A percentile compares a stretch with the other conserved stretches of the same genome.
Conservation (phyloP, 2,113 vertebrate species). For the Corythaixoides concolor region DNA sequence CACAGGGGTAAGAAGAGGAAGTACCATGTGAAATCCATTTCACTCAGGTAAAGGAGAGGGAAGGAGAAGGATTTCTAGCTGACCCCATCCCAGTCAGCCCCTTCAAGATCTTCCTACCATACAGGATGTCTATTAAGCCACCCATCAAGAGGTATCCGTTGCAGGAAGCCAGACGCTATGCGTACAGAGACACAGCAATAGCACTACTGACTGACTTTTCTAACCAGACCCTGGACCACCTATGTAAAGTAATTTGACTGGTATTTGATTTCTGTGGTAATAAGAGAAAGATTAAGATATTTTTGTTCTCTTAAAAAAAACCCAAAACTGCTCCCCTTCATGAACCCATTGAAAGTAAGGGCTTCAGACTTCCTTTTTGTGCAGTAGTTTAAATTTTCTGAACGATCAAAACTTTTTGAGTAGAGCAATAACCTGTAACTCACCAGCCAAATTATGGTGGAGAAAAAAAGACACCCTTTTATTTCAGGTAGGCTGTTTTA, state of each 20-base stretch:
- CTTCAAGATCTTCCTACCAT: background rate
- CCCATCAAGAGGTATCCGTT: background rate
- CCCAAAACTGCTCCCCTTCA: background rate
- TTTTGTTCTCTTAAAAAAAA: background rate
- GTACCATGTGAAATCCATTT: background rate
- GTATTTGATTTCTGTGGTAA: background rate
- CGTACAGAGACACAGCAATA: background rate
- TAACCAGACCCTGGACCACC: background rate
- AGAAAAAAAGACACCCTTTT: background rate
- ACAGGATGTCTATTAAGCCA: background rate
- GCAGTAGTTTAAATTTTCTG: background rate
- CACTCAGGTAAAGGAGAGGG: background rate
- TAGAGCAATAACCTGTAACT: background rate
- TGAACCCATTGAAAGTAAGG: background rate
- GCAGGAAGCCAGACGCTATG: background rate
- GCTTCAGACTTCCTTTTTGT: background rate
- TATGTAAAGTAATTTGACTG: background rate
- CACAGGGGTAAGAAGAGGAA: background rate
- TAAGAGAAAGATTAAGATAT: background rate
- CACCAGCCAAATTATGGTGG: background rate
- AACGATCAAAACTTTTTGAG: slow-evolving; percentile 2
- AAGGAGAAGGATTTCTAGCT: background rate
- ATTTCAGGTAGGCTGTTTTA: background rate
- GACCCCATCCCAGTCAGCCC: background rate
- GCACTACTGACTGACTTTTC: background rate